Base-by-base conservation (phyloP, 2,888 invertebrate genomes). In the Metellina segmentata region DNA sequence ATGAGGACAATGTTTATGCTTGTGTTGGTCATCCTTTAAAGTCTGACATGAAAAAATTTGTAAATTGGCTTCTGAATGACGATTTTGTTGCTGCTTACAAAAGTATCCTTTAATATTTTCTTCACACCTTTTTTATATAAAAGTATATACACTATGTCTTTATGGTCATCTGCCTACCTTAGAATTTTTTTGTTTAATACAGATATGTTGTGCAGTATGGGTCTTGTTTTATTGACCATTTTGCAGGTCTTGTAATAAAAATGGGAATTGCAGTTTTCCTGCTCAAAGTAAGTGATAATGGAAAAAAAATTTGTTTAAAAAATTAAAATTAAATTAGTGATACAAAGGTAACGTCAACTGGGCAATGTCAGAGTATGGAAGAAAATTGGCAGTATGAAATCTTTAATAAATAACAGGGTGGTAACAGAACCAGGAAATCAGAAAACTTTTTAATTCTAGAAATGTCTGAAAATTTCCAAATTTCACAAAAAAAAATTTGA, bases 1-100 rank as follows among this genome's bases (percentile, higher is more conserved):
- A 97, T 51, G 98, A 99, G 95, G 97, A 97, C 93, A 97, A 97
- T 94, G 99, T 98, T 4, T 99, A 99, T 95, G 97, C 97, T 0
- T 99, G 99, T 95, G 98, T 99, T 53, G 99, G 99, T 0, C 99
- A 99, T 95, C 99, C 99, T 2, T 95, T 98, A 34, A 97, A 97
- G 87, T 96, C 96, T 53, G 99, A 99, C 94, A 98, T 99, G 94
- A 97, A 97, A 94, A 96, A 96, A 94, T 98, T 99, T 93, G 96
- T 99, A 49, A 97, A 97, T 94, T 98, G 98, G 97, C 95, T 99
- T 94, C 95, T 98, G 74, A 97, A 97, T 94, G 97, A 97, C 93
- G 96, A 96, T 93, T 97, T 98, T 94, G 96, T 96, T 61, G 95
- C 96, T 0, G 97, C 97, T 85, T 98, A 97, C 94, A 96, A 96